These are phyloP conservation scores for Rhopalosiphum padi DNA, from an alignment of 1,140 invertebrate genomes.

Conservation along the genomic window DNA sequence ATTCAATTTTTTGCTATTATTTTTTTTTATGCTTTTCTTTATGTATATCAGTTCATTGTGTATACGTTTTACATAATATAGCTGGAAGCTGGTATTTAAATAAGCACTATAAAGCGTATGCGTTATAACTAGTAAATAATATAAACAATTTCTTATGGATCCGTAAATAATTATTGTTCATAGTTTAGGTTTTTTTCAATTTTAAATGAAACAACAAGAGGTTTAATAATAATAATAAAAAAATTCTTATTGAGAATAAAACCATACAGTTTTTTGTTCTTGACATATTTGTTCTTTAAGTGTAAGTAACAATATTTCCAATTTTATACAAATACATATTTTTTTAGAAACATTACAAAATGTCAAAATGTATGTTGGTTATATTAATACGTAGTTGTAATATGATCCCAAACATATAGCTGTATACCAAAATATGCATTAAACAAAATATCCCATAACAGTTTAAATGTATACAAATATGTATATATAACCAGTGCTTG, in stretches of 20 bases:
- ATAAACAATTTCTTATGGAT: background rate
- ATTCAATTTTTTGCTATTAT: background rate
- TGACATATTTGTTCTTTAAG: background rate
- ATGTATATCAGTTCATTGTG: no score
- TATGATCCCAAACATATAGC: background rate
- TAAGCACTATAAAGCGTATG: background rate
- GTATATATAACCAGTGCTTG: background rate
- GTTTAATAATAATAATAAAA: no score
- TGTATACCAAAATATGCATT: background rate
- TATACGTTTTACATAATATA: background rate
- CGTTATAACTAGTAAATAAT: background rate
- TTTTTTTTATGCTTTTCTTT: background rate
- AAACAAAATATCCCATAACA: background rate
- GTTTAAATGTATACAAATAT: background rate
- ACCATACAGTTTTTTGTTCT: background rate
- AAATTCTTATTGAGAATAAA: background rate
- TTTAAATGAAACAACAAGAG: background rate
- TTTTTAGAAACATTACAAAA: background rate
- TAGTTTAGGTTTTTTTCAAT: background rate
- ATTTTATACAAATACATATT: background rate
- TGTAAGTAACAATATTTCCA: background rate
- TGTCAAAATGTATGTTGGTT: background rate
- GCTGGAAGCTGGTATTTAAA: background rate
- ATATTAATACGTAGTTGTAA: background rate
- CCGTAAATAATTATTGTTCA: background rate